Percentiles rank a stretch among this genome's conserved stretches.
phyloP scores from a whole-genome alignment of 2,888 invertebrate species.

The Syritta pipiens region DNA sequence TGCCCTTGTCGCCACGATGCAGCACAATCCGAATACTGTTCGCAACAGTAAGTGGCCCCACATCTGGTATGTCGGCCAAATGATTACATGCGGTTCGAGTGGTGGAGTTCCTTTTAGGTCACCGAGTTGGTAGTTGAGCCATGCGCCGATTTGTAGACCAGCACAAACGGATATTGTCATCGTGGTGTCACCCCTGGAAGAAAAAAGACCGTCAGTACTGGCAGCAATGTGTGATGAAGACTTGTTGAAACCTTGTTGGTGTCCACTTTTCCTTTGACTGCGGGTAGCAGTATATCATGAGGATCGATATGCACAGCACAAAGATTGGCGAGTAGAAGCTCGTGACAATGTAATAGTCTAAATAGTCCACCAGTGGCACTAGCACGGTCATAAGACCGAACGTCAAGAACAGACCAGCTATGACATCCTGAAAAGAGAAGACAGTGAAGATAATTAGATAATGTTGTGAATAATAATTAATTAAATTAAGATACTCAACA shows the following conservation, averaged over 20 bases:
- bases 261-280: conserved; percentile 90
- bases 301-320: conserved; percentile 83
- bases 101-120: conserved; percentile 82
- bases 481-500: neutral
- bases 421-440: conserved; percentile 85
- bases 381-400: conserved; percentile 85
- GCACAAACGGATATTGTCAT: conserved; percentile 91
- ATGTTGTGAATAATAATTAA: no score
- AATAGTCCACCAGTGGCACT: conserved; percentile 86
- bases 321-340: conserved; percentile 83
- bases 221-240: neutral
- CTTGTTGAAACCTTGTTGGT: conserved; percentile 86
- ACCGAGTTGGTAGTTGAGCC: conserved; percentile 92
- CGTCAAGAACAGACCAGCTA: conserved; percentile 88
- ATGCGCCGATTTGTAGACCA: conserved; percentile 89
- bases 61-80: conserved; percentile 89
- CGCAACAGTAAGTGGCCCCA: conserved; percentile 84
- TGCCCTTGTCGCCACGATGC: conserved; percentile 85
- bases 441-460: neutral
- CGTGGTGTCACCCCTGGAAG: conserved; percentile 91
- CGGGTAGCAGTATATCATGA: conserved; percentile 89
- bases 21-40: conserved; percentile 87
- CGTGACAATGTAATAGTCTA: conserved; percentile 87
- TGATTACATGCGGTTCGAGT: conserved; percentile 88
- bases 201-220: neutral